Conservation (phyloP, 1,140 invertebrate genomes). For the Arion vulgaris region DNA sequence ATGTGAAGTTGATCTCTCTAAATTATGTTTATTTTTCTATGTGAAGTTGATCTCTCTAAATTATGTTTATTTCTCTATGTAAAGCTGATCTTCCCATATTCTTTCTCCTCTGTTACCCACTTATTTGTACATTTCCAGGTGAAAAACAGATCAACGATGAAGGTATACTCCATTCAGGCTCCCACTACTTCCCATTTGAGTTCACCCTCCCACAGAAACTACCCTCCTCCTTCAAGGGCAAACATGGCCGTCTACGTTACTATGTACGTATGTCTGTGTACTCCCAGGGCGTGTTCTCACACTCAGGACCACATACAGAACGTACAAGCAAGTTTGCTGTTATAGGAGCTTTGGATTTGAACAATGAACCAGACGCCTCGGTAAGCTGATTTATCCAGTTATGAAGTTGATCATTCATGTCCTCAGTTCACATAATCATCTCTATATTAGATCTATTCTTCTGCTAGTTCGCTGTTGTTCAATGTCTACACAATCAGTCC, state of each 20-base stretch:
- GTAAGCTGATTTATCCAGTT: slow-evolving; percentile 43
- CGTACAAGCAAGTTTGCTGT: slow-evolving; percentile 68
- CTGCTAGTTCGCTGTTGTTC: too few species aligned
- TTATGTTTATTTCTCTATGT: too few species aligned
- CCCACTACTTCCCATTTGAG: slow-evolving; percentile 69
- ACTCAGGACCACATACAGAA: slow-evolving; percentile 63
- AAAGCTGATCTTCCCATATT: too few species aligned
- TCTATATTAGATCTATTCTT: too few species aligned
- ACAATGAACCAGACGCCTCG: slow-evolving; percentile 64
- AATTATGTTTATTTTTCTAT: too few species aligned
- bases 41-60: too few species aligned
- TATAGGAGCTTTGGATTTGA: slow-evolving; percentile 63
- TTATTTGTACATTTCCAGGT: too few species aligned
- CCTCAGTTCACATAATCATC: too few species aligned
- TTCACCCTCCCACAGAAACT: slow-evolving; percentile 63
- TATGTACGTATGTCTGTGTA: slow-evolving; percentile 66
- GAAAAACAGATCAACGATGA: slow-evolving; percentile 66
- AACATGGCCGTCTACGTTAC: slow-evolving; percentile 68
- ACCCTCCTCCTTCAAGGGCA: slow-evolving; percentile 68
- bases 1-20: too few species aligned
- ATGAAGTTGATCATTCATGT: too few species aligned
- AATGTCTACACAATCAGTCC: too few species aligned
- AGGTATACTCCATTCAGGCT: slow-evolving; percentile 62
- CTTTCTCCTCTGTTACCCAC: too few species aligned
- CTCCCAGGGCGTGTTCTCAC: slow-evolving; percentile 58